Base-by-base conservation (phyloP, 2,888 invertebrate species). In the Baccha elongata region DNA sequence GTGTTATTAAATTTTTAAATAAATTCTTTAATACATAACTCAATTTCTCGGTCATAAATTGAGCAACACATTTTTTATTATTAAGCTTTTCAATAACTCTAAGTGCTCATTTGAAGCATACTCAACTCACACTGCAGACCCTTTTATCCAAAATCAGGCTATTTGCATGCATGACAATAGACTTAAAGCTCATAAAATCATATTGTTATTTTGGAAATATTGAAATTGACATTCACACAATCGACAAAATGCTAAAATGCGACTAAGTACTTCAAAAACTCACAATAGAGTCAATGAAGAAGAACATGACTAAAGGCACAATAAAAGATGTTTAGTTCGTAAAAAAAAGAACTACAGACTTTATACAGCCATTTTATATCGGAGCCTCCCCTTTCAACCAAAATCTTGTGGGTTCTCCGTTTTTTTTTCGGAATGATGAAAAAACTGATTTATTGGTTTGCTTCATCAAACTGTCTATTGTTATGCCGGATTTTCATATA, bases 81-180 rank as follows among this genome's bases (percentile, higher is more conserved):
- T n/a, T n/a, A n/a, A n/a, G n/a, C n/a, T 75, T 50, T 69, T 46
- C 69, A 81, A 81, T 75, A 65, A 79, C 68, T 55, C 32, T 62
- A 55, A 73, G 68, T 73, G 68, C 62, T 35, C 26, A 23, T 29
- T n/a, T n/a, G 8, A 21, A 48, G 13, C 44, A 32, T 48, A 19
- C 62, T 17, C 35, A n/a, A n/a, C 15, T 44, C 10, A 23, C 53
- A 19, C 62, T 21, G 26, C 17, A n/a, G n/a, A n/a, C n/a, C n/a
- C n/a, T n/a, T n/a, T n/a, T n/a, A 48, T 44, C 73, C 80, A 86
- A 81, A 88, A 89, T 88, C 87, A 89, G 88, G 87, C 87, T 86
- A 89, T 89, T 89, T 89, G 89, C 88, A 89, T 89, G 88, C 88
- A 89, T 88, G 88, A 87, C 88, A 88, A 88, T 88, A 87, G 88